Evolutionary conservation across 1,140 invertebrate genomes (phyloP).

Genomic region (Diploscapter pachys): DNA sequence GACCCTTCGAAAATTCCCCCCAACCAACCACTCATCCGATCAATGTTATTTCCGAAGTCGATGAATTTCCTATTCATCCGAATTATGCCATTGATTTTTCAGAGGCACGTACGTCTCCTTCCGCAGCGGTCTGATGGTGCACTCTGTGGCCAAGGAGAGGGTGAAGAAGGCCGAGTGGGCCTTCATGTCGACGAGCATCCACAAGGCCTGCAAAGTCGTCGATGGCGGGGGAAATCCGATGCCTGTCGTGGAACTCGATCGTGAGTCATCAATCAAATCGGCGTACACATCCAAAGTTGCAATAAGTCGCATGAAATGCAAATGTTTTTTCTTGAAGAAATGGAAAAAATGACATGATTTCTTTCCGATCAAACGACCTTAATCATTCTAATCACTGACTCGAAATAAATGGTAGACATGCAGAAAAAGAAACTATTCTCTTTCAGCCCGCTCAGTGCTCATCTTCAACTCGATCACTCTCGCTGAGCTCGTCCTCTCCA

Average conservation of each 20-base stretch:
- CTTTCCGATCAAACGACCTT: neutral
- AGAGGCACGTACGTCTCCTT: slow-evolving; percentile 15
- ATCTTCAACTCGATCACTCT: no score
- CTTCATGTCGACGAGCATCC: neutral
- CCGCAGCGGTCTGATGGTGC: slow-evolving; percentile 9
- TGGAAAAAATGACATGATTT: slow-evolving; percentile 10
- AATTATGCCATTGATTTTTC: neutral
- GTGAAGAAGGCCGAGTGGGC: slow-evolving; percentile 8
- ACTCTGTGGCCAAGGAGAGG: neutral
- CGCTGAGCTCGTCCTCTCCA: no score
- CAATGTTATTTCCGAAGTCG: no score
- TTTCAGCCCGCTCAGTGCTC: no score
- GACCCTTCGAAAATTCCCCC: no score
- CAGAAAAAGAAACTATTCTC: no score
- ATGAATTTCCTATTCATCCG: no score
- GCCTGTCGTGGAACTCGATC: slow-evolving; percentile 13
- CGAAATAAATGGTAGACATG: neutral
- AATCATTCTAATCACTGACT: slow-evolving; percentile 6
- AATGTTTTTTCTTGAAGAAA: neutral
- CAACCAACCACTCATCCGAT: no score
- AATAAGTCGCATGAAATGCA: no score
- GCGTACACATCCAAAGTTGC: neutral
- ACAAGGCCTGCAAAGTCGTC: slow-evolving; percentile 16
- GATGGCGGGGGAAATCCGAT: neutral
- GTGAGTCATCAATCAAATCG: neutral